Base-by-base conservation (phyloP, 2,888 invertebrate species). In the Drosophila tripunctata region DNA sequence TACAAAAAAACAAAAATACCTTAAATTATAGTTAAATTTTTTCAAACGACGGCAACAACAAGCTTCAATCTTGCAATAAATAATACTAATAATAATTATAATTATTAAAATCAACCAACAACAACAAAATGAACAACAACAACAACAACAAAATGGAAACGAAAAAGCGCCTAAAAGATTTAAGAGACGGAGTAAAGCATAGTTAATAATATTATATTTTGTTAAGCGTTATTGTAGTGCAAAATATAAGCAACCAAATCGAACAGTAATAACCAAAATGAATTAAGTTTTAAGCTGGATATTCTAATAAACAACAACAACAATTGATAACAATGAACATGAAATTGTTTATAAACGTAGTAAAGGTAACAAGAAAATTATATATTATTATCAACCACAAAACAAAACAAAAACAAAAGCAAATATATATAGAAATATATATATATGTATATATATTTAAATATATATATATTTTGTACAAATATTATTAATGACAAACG, bases 191-290 rank as follows among this genome's bases (percentile, higher is more conserved):
- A 6, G 31, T 8, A 1, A 60, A 19, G 45, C 19, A 57, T 81
- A 87, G 87, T 86, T 81, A 86, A 76, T 75, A 88, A 82, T 45
- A 54, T 88, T 88, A 78, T 87, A 89, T 89, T 89, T 89, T 89
- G 84, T 80, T 88, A 72, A 89, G 85, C 80, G 85, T 81, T 81
- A 87, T 81, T 84, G 58, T 81, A 80, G 71, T 68, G 57, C 69
- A 68, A 75, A 70, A 76, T 63, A 71, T 55, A 56, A 77, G 75
- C 60, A 68, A 21, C n/a, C n/a, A 69, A 73, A 60, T 27, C 41
- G 57, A 67, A 66, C 33, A 44, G 31, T 15, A 27, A 66, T 70
- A 62, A 63, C 55, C 52, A 45, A 30, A 66, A 66, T 67, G 38
- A 82, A 82, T 67, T 82, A 79, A 73, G 63, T 87, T 69, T 75